A percentile compares a stretch with the other conserved stretches of the same genome.
Evolutionary conservation across 1,140 invertebrate species (phyloP).

Genomic region (Tenebrio molitor): DNA sequence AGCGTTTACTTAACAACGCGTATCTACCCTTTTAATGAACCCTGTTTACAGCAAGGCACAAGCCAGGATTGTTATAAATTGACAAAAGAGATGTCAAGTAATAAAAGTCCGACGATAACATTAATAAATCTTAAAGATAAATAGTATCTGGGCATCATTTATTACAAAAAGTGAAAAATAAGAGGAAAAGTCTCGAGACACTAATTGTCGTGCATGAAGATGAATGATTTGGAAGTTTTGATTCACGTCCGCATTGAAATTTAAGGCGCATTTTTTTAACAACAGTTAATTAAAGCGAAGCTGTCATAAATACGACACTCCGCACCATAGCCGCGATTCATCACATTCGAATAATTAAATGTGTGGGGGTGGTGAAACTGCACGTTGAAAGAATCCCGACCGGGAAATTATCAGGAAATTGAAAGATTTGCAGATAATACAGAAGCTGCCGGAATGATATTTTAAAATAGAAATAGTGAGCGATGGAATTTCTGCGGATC

Average conservation of each 20-base stretch:
- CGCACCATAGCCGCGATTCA: constrained; percentile 1
- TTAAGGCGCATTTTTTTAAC: constrained; percentile 28
- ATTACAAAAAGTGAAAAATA: constrained; percentile 59
- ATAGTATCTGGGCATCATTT: constrained; percentile 55
- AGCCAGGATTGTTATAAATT: constrained; percentile 54
- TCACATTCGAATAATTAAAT: too few species aligned
- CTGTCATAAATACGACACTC: constrained; percentile 37
- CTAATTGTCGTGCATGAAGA: constrained; percentile 59
- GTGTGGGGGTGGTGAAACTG: too few species aligned
- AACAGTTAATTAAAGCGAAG: constrained; percentile 38
- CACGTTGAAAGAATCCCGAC: too few species aligned
- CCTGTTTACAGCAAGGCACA: constrained; percentile 44
- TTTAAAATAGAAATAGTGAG: too few species aligned
- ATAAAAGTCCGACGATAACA: constrained; percentile 54
- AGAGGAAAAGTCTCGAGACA: constrained; percentile 59
- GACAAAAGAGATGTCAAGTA: constrained; percentile 52
- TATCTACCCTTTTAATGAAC: constrained; percentile 45
- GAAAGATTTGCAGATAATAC: constrained; percentile 17
- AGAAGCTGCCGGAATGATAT: too few species aligned
- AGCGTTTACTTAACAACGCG: constrained; percentile 45
- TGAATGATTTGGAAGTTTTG: constrained; percentile 51
- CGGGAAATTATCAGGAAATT: constrained; percentile 39
- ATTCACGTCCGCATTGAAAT: constrained; percentile 36
- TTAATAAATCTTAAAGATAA: constrained; percentile 60
- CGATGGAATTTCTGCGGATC: background rate